phyloP scores from a whole-genome alignment of 2,113 vertebrate genomes.

The Nicator chloris region DNA sequence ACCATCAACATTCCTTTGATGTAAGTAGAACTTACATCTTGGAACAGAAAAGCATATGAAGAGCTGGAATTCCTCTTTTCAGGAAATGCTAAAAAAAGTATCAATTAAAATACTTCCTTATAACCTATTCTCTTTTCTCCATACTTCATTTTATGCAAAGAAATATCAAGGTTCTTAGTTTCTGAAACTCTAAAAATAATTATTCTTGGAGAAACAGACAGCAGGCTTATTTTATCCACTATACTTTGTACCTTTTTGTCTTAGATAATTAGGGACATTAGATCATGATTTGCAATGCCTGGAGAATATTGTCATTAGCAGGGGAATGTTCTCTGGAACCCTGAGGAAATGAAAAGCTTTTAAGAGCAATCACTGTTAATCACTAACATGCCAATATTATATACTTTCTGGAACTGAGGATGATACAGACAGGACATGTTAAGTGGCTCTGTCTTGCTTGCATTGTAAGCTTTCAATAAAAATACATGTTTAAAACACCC shows the following conservation, averaged over 20 bases:
- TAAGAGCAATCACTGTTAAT: slow-evolving; percentile 51
- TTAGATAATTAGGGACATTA: slow-evolving; percentile 23
- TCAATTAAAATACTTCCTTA: background rate
- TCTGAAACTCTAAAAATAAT: background rate
- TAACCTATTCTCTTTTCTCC: background rate
- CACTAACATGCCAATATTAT: background rate
- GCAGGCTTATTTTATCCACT: background rate
- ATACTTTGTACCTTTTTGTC: background rate
- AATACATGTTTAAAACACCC: background rate
- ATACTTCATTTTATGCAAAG: background rate
- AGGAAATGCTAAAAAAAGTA: background rate
- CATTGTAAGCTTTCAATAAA: background rate
- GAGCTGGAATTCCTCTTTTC: background rate
- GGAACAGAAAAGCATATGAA: background rate
- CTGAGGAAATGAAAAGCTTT: slow-evolving; percentile 45
- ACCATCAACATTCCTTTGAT: background rate
- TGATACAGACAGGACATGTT: background rate
- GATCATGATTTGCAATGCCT: slow-evolving; percentile 2
- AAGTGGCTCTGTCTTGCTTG: background rate
- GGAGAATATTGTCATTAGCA: slow-evolving; percentile 26
- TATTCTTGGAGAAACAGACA: background rate
- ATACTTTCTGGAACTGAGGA: background rate
- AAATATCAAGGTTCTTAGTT: background rate
- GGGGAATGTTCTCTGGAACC: slow-evolving; percentile 11
- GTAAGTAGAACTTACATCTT: background rate